Percentiles rank a stretch among this genome's conserved stretches.
These are phyloP conservation scores for Drosophila guanche DNA, from an alignment of 1,140 invertebrate species.

Conservation along the genomic window DNA sequence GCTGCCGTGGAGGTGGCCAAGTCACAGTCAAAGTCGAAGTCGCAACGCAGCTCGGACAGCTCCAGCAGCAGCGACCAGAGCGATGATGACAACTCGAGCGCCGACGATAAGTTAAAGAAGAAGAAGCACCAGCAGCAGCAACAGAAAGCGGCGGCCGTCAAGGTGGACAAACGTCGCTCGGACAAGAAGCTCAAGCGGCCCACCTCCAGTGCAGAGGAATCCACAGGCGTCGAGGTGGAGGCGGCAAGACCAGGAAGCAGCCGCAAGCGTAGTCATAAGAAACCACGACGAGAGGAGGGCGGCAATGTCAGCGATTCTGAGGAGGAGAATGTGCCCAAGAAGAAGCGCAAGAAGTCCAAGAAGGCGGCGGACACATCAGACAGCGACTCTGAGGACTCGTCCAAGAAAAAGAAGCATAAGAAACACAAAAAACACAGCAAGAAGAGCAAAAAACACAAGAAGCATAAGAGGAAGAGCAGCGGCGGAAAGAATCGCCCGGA, in stretches of 20 bases:
- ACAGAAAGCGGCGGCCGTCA: constrained; percentile 27
- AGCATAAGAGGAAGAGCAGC: constrained; percentile 85
- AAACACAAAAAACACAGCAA: constrained; percentile 89
- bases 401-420: constrained; percentile 87
- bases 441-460: constrained; percentile 88
- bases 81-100: constrained; percentile 58
- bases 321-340: constrained; percentile 83
- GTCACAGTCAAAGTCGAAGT: constrained; percentile 52
- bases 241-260: constrained; percentile 17
- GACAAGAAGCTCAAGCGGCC: constrained; percentile 65
- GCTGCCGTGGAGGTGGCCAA: constrained; percentile 18
- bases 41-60: constrained; percentile 69
- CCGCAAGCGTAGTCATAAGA: constrained; percentile 76
- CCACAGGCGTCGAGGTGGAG: constrained; percentile 3
- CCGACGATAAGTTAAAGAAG: constrained; percentile 77
- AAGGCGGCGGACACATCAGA: constrained; percentile 85
- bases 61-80: constrained; percentile 81
- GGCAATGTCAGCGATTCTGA: constrained; percentile 75
- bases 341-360: constrained; percentile 84
- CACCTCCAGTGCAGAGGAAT: constrained; percentile 37
- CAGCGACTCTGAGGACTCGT: constrained; percentile 86
- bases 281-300: constrained; percentile 71
- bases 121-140: constrained; percentile 35
- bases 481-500: constrained; percentile 84
- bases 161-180: constrained; percentile 49